Evolutionary conservation across 2,888 invertebrate genomes (phyloP), one percentile per base, ranked within the genome.

Genomic region (Drosophila lacicola): DNA sequence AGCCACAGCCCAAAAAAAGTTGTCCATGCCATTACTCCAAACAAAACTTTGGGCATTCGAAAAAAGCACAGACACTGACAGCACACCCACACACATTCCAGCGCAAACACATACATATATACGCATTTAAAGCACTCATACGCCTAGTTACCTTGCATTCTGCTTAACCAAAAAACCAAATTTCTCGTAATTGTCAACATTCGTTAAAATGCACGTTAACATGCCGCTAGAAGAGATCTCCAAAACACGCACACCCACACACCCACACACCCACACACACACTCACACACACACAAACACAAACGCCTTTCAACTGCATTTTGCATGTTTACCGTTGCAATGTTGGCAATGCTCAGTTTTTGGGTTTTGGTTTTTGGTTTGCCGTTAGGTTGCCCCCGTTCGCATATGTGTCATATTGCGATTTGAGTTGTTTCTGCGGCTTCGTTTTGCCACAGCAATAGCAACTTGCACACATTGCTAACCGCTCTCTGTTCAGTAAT

Each of bases 391-490:
- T 72, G 71, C 65, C 63, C 60, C 56, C 44, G 44, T 80, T 87
- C 70, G 67, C 81, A 80, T 84, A 80, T 80, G 86, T 85, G 84
- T 89, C 84, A 89, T 83, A 89, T 83, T 87, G 77, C 77, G 68
- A 88, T 86, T 88, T 80, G 87, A 86, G 88, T 78, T 88, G 83
- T 80, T 88, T 73, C 83, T 88, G 89, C 63, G 84, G 84, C 72
- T 79, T 76, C 64, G 67, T 68, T 71, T 57, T 67, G 70, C 67
- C 78, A 57, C 81, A 69, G 68, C 68, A 60, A 64, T 57, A 49
- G 64, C 61, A 61, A 62, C 77, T 45, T 36, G 47, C 60, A 51
- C 36, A 42, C 39, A 57, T 53, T 46, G 29, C 47, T 14, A 39
- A 19, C 46, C 47, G 46, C 17, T 45, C 45, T n/a, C 42, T 17